A percentile compares a stretch with the other conserved stretches of the same genome.
Evolutionary conservation across 2,888 invertebrate genomes (phyloP).

Genomic region (Metopia argyrocephala): DNA sequence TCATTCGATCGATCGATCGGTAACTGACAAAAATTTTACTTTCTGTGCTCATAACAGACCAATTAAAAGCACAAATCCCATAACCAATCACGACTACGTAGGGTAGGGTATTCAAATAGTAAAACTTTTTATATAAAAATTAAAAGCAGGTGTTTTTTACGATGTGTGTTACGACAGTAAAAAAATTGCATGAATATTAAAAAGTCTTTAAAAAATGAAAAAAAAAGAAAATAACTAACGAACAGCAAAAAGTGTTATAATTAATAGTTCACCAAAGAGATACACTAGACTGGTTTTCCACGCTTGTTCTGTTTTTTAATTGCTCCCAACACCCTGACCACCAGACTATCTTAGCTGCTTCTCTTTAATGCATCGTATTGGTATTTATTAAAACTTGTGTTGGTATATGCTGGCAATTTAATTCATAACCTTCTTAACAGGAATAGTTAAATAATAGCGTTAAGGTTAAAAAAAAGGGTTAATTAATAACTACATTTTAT

Average conservation of each 20-base stretch:
- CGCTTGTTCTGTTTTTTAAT: neutral
- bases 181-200: constrained; percentile 28
- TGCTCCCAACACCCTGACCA: neutral
- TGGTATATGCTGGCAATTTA: constrained; percentile 52
- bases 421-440: constrained; percentile 57
- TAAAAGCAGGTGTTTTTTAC: constrained; percentile 64
- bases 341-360: neutral
- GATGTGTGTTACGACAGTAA: constrained; percentile 41
- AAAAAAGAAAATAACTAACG: neutral
- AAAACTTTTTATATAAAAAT: constrained; percentile 55
- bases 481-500: constrained; percentile 32
- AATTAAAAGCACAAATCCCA: no score
- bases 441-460: constrained; percentile 48
- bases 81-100: no score
- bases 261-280: constrained; percentile 53
- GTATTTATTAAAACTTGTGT: neutral
- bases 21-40: no score
- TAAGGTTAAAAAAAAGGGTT: constrained; percentile 40
- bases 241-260: constrained; percentile 53
- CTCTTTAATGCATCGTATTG: neutral
- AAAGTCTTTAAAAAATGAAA: constrained; percentile 15
- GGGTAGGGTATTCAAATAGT: no score
- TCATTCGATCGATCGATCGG: no score
- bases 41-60: no score
- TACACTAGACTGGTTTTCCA: neutral